Percentiles rank a stretch among this genome's conserved stretches.
These are phyloP conservation scores for Spodoptera exigua DNA, from an alignment of 2,888 invertebrate genomes.

Conservation along the genomic window DNA sequence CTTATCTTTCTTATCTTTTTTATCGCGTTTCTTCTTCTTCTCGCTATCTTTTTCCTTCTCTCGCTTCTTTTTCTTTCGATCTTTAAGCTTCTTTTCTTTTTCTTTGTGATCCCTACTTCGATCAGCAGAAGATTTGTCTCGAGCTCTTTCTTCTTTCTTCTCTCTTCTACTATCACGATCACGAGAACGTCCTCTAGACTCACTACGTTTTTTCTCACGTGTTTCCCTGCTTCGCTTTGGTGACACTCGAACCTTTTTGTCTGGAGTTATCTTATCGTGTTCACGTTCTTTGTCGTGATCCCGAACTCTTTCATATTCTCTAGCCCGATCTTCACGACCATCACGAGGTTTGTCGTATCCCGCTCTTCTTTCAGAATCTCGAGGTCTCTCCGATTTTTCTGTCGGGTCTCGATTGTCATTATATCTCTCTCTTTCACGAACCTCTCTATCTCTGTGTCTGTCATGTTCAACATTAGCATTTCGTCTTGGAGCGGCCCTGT, in stretches of 20 bases:
- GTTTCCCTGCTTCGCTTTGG: constrained; percentile 80
- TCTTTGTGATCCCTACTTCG: constrained; percentile 88
- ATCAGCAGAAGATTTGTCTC: constrained; percentile 82
- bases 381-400: constrained; percentile 80
- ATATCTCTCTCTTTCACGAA: constrained; percentile 79
- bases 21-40: constrained; percentile 87
- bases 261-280: constrained; percentile 80
- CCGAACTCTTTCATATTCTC: constrained; percentile 75
- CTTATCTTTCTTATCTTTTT: constrained; percentile 89
- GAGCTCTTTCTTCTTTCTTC: constrained; percentile 85
- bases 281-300: constrained; percentile 84
- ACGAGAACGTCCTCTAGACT: constrained; percentile 83
- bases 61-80: constrained; percentile 85
- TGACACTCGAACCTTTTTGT: constrained; percentile 77
- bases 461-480: constrained; percentile 79
- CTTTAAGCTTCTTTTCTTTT: constrained; percentile 87
- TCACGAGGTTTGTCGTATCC: constrained; percentile 76
- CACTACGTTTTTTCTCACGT: constrained; percentile 83
- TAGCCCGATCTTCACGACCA: constrained; percentile 72
- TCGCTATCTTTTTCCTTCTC: constrained; percentile 87
- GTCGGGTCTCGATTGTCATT: constrained; percentile 79
- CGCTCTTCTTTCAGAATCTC: constrained; percentile 77
- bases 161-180: constrained; percentile 88
- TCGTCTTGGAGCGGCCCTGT: constrained; percentile 76
- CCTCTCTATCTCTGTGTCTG: constrained; percentile 82